A percentile compares a stretch with the other conserved stretches of the same genome.
These are phyloP conservation scores for Galaxias olidus DNA, from an alignment of 2,797 vertebrate genomes.

Conservation along the genomic window DNA sequence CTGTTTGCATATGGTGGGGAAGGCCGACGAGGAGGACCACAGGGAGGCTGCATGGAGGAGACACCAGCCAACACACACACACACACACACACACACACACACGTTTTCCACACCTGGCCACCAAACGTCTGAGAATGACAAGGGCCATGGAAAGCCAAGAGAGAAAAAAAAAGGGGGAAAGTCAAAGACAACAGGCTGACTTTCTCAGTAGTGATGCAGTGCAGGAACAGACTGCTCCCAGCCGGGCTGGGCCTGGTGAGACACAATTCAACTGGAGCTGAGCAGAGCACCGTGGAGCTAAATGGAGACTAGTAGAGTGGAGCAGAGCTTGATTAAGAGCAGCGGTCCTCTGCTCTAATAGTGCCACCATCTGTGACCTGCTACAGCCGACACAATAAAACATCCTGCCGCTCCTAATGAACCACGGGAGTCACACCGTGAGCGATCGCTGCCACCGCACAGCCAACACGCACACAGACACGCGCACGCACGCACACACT, in stretches of 20 bases:
- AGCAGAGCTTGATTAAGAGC: conserved; percentile 65
- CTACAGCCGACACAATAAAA: conserved; percentile 41
- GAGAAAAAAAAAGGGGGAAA: not conserved
- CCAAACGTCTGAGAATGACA: not conserved
- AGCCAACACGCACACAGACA: conserved; percentile 11
- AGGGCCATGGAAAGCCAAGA: conserved; percentile 1
- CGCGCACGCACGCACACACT: not conserved
- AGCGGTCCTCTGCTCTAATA: conserved; percentile 51
- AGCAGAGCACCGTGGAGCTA: not conserved
- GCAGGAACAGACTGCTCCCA: not conserved
- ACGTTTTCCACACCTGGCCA: conserved; percentile 9
- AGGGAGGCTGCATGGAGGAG: conserved; percentile 30
- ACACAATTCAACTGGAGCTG: no score
- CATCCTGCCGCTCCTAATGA: conserved; percentile 36
- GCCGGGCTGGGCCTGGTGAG: no score
- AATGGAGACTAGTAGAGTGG: conserved; percentile 19
- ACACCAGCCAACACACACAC: conserved; percentile 31
- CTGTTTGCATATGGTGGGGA: conserved; percentile 62
- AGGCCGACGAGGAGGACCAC: conserved; percentile 37
- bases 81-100: not conserved
- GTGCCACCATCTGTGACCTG: conserved; percentile 43
- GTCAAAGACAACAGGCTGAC: conserved; percentile 21
- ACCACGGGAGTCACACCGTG: conserved; percentile 21
- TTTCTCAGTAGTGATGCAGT: not conserved
- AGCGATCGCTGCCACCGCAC: conserved; percentile 28